Evolutionary conservation across 1,140 invertebrate species (phyloP).

Genomic region (Schlechtendalia chinensis): DNA sequence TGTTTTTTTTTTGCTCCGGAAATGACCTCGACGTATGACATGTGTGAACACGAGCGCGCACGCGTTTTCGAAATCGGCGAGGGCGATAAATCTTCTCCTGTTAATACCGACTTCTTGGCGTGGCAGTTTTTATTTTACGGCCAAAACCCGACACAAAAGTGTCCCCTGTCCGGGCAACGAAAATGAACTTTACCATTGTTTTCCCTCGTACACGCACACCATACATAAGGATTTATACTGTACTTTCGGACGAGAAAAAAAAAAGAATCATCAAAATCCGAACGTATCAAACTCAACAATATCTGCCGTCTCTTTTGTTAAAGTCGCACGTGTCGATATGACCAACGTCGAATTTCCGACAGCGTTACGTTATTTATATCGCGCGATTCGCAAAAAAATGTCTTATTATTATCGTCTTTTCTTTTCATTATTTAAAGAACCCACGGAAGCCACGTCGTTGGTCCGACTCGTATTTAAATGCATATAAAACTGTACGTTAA

Average conservation of each 20-base stretch:
- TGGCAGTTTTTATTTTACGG: slow-evolving; percentile 40
- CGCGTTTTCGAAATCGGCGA: slow-evolving; percentile 4
- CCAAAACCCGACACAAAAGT: slow-evolving; percentile 16
- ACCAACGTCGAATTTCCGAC: background rate
- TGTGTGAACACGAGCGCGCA: background rate
- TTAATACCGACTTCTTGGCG: slow-evolving; percentile 27
- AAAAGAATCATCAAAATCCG: slow-evolving; percentile 5
- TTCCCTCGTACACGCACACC: background rate
- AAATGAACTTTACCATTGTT: slow-evolving; percentile 41
- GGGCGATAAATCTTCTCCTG: slow-evolving; percentile 39
- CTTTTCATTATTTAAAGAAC: background rate
- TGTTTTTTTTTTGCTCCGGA: background rate
- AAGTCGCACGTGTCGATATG: background rate
- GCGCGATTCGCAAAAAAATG: background rate
- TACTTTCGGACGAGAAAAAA: no score
- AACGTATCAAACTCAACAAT: slow-evolving; percentile 9
- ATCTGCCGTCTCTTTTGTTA: slow-evolving; percentile 1
- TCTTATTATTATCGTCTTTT: background rate
- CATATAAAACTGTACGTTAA: no score
- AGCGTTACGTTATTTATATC: background rate
- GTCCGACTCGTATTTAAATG: no score
- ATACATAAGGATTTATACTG: no score
- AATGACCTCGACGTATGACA: background rate
- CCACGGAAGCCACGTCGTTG: no score
- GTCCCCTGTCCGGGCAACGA: background rate